Conservation (phyloP, 2,888 invertebrate genomes). For the Ellobium chinense region DNA sequence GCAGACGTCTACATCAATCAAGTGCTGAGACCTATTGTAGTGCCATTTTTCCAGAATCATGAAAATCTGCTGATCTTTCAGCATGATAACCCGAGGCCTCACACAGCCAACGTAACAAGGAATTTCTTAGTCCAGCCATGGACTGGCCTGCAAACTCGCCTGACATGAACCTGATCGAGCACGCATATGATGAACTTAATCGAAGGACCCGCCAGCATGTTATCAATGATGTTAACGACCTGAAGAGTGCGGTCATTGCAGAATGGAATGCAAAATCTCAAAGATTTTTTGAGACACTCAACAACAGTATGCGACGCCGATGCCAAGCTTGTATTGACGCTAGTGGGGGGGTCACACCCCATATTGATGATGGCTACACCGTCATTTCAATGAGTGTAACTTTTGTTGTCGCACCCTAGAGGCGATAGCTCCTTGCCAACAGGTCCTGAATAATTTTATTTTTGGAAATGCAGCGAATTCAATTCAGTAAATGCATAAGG, state of each 20-base stretch:
- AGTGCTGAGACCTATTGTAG: background rate
- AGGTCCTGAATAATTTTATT: too few species aligned
- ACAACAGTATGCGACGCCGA: background rate
- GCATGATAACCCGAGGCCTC: background rate
- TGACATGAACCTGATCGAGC: conserved; percentile 12
- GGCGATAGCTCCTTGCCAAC: too few species aligned
- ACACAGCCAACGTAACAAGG: conserved; percentile 4
- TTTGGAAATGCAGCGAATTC: too few species aligned
- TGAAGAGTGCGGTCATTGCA: conserved; percentile 4
- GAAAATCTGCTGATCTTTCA: background rate
- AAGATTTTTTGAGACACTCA: conserved; percentile 1
- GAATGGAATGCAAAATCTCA: background rate
- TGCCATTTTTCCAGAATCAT: conserved; percentile 11
- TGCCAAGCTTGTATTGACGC: too few species aligned
- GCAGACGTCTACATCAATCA: conserved; percentile 1
- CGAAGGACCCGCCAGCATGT: background rate
- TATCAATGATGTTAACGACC: background rate
- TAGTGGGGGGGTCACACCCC: too few species aligned
- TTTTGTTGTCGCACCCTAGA: too few species aligned
- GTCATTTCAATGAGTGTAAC: too few species aligned
- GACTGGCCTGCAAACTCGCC: too few species aligned
- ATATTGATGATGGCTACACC: too few species aligned
- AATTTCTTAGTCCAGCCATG: too few species aligned
- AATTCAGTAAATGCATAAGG: too few species aligned
- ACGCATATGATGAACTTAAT: conserved; percentile 17